Evolutionary conservation across 2,797 vertebrate genomes (phyloP).

Genomic region (Hydrolagus colliei): DNA sequence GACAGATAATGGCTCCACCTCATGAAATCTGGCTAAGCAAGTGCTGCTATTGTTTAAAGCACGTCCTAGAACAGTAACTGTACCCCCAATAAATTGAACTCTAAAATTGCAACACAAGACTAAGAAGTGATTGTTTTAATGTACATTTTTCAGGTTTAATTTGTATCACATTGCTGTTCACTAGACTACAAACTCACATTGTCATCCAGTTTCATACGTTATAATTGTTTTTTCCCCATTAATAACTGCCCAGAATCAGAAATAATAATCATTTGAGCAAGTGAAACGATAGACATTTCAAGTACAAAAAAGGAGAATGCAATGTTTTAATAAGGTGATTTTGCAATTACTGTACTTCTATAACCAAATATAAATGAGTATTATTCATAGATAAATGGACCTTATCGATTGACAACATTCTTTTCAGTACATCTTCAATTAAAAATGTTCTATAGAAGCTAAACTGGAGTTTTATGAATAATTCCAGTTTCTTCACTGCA

Average conservation of each 20-base stretch:
- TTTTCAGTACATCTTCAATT: neutral
- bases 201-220: neutral
- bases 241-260: neutral
- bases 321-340: neutral
- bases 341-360: neutral
- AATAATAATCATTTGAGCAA: neutral
- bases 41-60: slow-evolving; percentile 41
- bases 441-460: neutral
- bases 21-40: slow-evolving; percentile 37
- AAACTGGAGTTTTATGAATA: neutral
- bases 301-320: neutral
- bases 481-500: slow-evolving; percentile 2
- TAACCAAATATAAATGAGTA: neutral
- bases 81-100: slow-evolving; percentile 36
- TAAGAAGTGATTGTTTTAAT: slow-evolving; percentile 6
- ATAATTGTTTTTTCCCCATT: neutral
- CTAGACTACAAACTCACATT: neutral
- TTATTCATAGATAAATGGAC: no score
- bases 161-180: neutral
- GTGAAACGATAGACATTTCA: slow-evolving; percentile 3
- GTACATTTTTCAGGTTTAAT: neutral
- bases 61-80: slow-evolving; percentile 44
- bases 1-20: slow-evolving; percentile 44
- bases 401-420: no score
- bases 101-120: neutral